phyloP scores from a whole-genome alignment of 2,797 vertebrate species.

The Helicolenus hilgendorfi region DNA sequence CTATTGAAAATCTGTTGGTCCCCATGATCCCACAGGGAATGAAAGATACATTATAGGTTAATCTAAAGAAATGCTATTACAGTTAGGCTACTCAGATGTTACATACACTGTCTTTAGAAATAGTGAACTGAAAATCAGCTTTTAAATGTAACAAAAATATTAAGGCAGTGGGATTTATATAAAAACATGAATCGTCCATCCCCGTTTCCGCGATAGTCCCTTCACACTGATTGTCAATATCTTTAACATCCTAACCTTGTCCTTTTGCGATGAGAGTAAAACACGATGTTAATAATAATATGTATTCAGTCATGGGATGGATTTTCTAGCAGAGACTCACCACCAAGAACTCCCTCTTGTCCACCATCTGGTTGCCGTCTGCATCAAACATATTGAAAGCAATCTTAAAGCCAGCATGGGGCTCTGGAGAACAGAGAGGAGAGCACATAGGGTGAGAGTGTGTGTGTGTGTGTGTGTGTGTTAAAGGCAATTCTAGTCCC shows the following conservation, averaged over 20 bases:
- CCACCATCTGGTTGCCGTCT: conserved; percentile 99
- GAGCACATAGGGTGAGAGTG: conserved; percentile 69
- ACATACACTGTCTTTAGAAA: not conserved
- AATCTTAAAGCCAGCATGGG: conserved; percentile 98
- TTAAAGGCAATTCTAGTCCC: conserved; percentile 48
- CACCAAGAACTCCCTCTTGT: conserved; percentile 99
- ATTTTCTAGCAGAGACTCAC: conserved; percentile 88
- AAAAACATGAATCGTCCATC: not conserved
- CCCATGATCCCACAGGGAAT: conserved; percentile 9
- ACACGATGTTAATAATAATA: conserved; percentile 5
- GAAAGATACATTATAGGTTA: not conserved
- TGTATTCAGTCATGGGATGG: not conserved
- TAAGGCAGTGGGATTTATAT: not conserved
- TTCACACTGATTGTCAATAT: not conserved
- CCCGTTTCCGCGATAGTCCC: not conserved
- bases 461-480: conserved; percentile 40
- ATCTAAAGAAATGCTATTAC: not conserved
- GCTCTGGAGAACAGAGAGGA: conserved; percentile 91
- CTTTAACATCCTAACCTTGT: not conserved
- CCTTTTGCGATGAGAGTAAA: not conserved
- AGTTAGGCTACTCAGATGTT: not conserved
- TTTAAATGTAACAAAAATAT: not conserved
- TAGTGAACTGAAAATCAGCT: not conserved
- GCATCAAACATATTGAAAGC: conserved; percentile 99
- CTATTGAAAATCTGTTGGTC: conserved; percentile 15